Evolutionary conservation across 64 coral and sea anemone species (phyloP).

Genomic region (Cladopsammia gracilis): DNA sequence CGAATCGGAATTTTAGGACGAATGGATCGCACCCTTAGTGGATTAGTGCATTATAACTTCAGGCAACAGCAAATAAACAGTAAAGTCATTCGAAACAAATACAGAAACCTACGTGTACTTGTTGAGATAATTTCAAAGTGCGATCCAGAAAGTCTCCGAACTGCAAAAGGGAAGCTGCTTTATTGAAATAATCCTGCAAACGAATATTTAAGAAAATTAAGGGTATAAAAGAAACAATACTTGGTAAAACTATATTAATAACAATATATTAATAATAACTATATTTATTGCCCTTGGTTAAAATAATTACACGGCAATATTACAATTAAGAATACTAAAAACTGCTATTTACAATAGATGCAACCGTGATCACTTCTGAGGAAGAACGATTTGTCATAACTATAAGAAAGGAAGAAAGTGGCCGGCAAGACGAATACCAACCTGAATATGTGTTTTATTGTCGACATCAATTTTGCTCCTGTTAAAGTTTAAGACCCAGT

Average conservation of each 20-base stretch:
- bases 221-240: neutral
- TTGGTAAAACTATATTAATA: neutral
- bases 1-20: too few species aligned
- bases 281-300: too few species aligned
- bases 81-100: too few species aligned
- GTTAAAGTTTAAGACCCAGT: neutral
- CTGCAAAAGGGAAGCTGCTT: neutral
- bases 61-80: too few species aligned
- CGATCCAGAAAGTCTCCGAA: neutral
- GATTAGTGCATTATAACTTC: too few species aligned
- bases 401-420: neutral
- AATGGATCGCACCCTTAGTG: too few species aligned
- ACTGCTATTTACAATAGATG: too few species aligned
- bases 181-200: conserved; percentile 18
- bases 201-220: neutral
- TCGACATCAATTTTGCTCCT: neutral
- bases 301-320: too few species aligned
- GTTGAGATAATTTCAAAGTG: neutral
- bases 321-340: too few species aligned
- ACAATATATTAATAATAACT: too few species aligned
- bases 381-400: neutral
- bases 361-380: too few species aligned
- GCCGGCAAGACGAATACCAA: neutral
- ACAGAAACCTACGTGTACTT: neutral
- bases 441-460: neutral